A percentile compares a stretch with the other conserved stretches of the same genome.
Evolutionary conservation across 2,888 invertebrate genomes (phyloP).

Genomic region (Uloborus plumipes): DNA sequence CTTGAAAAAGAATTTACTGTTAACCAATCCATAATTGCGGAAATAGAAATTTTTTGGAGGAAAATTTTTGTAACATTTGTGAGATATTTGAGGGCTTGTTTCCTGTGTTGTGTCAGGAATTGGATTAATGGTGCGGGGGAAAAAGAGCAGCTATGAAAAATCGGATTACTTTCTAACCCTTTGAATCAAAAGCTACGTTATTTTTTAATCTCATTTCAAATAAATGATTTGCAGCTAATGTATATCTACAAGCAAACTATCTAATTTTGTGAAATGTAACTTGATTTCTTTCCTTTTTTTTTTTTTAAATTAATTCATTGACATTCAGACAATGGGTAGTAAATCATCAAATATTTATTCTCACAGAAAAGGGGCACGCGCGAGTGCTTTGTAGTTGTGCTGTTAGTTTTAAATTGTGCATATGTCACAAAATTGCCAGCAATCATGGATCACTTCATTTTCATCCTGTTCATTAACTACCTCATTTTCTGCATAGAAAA

Average conservation of each 20-base stretch:
- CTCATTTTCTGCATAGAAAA: conserved; percentile 46
- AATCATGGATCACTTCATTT: conserved; percentile 21
- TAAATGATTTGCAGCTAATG: conserved; percentile 52
- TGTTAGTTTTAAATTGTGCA: conserved; percentile 35
- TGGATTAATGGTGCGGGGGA: conserved; percentile 41
- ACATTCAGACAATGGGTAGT: conserved; percentile 36
- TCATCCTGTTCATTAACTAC: conserved; percentile 54
- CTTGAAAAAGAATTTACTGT: conserved; percentile 49
- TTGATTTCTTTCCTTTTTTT: conserved; percentile 26
- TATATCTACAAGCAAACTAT: conserved; percentile 36
- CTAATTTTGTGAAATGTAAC: conserved; percentile 4
- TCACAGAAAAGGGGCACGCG: conserved; percentile 25
- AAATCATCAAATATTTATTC: conserved; percentile 46
- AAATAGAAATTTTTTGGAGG: conserved; percentile 27
- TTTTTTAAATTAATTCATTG: conserved; percentile 7
- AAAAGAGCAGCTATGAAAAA: conserved; percentile 46
- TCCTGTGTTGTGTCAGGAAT: conserved; percentile 30
- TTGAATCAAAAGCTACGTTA: conserved; percentile 21
- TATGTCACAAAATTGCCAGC: conserved; percentile 12
- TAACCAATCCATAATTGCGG: conserved; percentile 24
- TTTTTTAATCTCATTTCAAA: conserved; percentile 38
- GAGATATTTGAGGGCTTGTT: conserved; percentile 49
- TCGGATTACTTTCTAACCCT: conserved; percentile 22
- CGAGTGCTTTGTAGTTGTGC: conserved; percentile 46
- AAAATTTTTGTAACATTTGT: conserved; percentile 48